A percentile compares a stretch with the other conserved stretches of the same genome.
These are phyloP conservation scores for Sander vitreus DNA, from an alignment of 2,113 vertebrate species.

Conservation along the genomic window DNA sequence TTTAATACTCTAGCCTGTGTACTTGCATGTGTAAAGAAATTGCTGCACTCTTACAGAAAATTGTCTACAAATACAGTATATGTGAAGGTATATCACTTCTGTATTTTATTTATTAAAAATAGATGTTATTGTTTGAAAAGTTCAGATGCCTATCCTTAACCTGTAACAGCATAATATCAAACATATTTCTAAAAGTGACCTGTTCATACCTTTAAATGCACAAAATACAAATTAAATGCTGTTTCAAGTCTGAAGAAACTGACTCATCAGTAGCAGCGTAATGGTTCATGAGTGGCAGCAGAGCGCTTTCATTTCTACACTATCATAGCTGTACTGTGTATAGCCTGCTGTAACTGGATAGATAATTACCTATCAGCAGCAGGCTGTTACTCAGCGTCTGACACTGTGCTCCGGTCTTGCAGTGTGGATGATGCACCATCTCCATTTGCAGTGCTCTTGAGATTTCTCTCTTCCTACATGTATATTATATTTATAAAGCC, in stretches of 20 bases:
- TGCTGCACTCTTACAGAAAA: background rate
- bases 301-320: constrained; percentile 18
- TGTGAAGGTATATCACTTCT: background rate
- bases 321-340: background rate
- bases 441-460: constrained; percentile 24
- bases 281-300: constrained; percentile 6
- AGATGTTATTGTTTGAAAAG: background rate
- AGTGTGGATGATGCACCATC: constrained; percentile 42
- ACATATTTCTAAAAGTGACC: background rate
- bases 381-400: constrained; percentile 41
- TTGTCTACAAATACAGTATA: background rate
- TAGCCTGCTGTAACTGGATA: constrained; percentile 16
- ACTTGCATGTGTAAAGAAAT: background rate
- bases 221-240: background rate
- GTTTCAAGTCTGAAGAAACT: background rate
- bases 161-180: background rate
- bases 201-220: background rate
- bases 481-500: constrained; percentile 54
- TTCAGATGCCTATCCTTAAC: background rate
- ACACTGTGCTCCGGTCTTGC: constrained; percentile 34
- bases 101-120: background rate
- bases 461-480: constrained; percentile 46
- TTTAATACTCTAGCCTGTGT: background rate
- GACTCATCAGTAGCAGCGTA: constrained; percentile 8
- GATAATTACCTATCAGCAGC: constrained; percentile 46